These are phyloP conservation scores for Coregonus clupeaformis DNA, from an alignment of 2,113 vertebrate species.

Conservation along the genomic window DNA sequence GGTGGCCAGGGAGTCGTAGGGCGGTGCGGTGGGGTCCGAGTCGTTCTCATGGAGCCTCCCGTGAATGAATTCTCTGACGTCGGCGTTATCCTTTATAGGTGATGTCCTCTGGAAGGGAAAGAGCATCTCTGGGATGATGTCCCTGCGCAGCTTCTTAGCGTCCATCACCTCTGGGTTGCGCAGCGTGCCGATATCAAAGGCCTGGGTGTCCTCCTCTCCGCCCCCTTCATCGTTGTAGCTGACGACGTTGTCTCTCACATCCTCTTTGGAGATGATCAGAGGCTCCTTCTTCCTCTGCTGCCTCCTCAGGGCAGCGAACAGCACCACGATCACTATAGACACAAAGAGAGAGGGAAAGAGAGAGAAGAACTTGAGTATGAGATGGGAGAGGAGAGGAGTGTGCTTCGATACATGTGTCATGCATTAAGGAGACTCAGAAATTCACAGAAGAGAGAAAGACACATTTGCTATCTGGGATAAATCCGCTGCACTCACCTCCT, in stretches of 20 bases:
- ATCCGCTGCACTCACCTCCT: conserved; percentile 58
- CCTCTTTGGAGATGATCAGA: conserved; percentile 97
- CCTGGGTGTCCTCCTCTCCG: conserved; percentile 97
- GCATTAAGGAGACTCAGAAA: conserved; percentile 59
- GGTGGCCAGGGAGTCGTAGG: conserved; percentile 95
- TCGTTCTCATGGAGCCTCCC: conserved; percentile 93
- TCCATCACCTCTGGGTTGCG: conserved; percentile 93
- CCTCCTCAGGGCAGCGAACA: conserved; percentile 88
- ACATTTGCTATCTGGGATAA: conserved; percentile 67
- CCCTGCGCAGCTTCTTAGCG: conserved; percentile 91
- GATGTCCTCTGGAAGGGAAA: conserved; percentile 90
- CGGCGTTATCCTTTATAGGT: conserved; percentile 87
- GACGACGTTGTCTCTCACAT: conserved; percentile 97
- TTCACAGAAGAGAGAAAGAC: conserved; percentile 46
- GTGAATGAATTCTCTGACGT: conserved; percentile 94
- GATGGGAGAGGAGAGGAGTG: conserved; percentile 31
- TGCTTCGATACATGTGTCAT: conserved; percentile 64
- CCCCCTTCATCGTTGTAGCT: conserved; percentile 98
- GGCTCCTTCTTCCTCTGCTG: conserved; percentile 98
- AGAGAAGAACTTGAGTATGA: neutral
- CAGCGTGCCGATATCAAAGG: conserved; percentile 96
- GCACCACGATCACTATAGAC: conserved; percentile 71
- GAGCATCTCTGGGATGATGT: conserved; percentile 92
- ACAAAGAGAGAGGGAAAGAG: conserved; percentile 23
- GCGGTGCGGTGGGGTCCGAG: conserved; percentile 87